These are phyloP conservation scores for Bhutanitis thaidina DNA, from an alignment of 2,888 invertebrate species.

Conservation along the genomic window DNA sequence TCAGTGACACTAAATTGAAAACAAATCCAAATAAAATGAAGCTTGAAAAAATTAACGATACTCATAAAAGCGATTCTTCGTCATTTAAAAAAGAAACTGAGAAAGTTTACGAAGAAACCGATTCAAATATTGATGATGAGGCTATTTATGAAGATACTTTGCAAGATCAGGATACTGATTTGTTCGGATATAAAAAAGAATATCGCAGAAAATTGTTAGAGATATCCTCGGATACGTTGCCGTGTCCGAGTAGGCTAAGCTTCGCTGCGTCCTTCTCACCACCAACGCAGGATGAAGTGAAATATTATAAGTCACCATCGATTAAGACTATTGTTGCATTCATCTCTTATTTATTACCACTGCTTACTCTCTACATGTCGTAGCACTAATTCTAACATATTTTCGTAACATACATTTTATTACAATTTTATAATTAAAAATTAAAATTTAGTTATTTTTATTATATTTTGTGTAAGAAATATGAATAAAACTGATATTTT, in stretches of 20 bases:
- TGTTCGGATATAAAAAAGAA: slow-evolving; percentile 51
- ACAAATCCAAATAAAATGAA: slow-evolving; percentile 40
- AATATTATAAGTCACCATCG: slow-evolving; percentile 62
- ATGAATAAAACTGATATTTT: no score
- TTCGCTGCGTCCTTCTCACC: slow-evolving; percentile 61
- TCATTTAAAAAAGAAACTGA: slow-evolving; percentile 28
- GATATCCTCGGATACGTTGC: slow-evolving; percentile 59
- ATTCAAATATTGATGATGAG: slow-evolving; percentile 51
- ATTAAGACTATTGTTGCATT: slow-evolving; percentile 30
- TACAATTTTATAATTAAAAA: no score
- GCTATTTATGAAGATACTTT: slow-evolving; percentile 61
- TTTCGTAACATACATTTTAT: no score
- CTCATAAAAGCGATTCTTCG: slow-evolving; percentile 22
- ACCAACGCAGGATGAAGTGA: slow-evolving; percentile 71
- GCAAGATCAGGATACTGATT: slow-evolving; percentile 61
- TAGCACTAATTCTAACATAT: not conserved
- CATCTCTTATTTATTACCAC: not conserved
- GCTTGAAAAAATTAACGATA: slow-evolving; percentile 34
- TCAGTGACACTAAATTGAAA: slow-evolving; percentile 73
- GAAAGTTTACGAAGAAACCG: slow-evolving; percentile 56
- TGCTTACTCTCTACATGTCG: not conserved
- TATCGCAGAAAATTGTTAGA: slow-evolving; percentile 58
- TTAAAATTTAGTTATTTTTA: no score
- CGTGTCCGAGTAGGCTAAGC: slow-evolving; percentile 59
- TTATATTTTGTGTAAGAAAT: no score